phyloP scores from a whole-genome alignment of 1,140 invertebrate genomes.

The Diorhabda elongata region DNA sequence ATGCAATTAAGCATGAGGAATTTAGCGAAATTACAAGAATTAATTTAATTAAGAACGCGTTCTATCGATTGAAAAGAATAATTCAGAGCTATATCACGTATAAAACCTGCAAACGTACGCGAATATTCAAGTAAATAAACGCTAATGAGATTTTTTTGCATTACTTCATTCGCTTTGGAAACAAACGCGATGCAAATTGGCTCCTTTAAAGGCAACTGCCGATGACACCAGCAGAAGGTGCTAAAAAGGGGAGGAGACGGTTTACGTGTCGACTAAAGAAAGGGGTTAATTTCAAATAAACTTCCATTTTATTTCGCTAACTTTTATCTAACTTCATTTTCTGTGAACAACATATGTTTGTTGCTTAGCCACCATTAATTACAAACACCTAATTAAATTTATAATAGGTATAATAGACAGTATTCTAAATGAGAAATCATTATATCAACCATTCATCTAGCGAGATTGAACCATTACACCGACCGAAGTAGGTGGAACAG shows the following conservation, averaged over 20 bases:
- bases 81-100: neutral
- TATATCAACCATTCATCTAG: too few relatives aligned
- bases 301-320: neutral
- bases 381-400: too few relatives aligned
- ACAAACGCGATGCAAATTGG: neutral
- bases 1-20: too few relatives aligned
- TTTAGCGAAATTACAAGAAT: too few relatives aligned
- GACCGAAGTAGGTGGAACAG: too few relatives aligned
- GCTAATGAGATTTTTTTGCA: neutral
- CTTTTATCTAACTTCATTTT: too few relatives aligned
- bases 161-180: neutral
- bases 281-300: neutral
- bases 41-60: too few relatives aligned
- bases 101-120: neutral
- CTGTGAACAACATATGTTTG: too few relatives aligned
- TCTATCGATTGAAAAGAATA: neutral
- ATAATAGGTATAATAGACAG: too few relatives aligned
- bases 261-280: neutral
- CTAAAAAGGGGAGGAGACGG: neutral
- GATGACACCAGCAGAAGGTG: neutral
- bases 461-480: too few relatives aligned
- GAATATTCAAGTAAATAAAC: slow-evolving; percentile 1
- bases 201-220: neutral
- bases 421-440: too few relatives aligned
- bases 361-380: too few relatives aligned